Conservation (phyloP, 2,113 vertebrate species). For the Hyperoodon ampullatus region DNA sequence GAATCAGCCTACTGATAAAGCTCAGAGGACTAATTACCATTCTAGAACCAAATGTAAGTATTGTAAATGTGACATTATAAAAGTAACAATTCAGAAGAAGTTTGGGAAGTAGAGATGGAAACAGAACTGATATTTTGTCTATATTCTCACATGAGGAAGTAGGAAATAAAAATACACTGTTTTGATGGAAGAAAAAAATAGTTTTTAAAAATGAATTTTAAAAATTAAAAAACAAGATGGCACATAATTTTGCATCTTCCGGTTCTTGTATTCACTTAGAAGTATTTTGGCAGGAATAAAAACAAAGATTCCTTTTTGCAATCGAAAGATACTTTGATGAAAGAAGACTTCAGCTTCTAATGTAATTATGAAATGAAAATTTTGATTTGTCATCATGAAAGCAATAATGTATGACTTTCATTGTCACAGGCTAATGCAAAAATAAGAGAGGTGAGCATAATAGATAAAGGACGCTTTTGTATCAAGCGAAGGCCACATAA, state of each 20-base stretch:
- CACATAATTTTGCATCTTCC: not conserved
- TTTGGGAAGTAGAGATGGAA: not conserved
- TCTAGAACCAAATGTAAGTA: not conserved
- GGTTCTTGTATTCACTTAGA: not conserved
- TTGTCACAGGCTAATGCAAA: not conserved
- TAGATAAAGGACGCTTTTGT: not conserved
- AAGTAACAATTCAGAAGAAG: not conserved
- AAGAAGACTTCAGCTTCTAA: not conserved
- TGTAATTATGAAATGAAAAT: constrained; percentile 16
- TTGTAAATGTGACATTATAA: not conserved
- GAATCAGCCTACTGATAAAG: constrained; percentile 45
- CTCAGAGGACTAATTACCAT: constrained; percentile 44
- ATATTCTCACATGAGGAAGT: not conserved
- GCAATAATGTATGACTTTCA: not conserved
- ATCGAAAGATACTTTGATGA: constrained; percentile 21
- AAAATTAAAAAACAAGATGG: constrained; percentile 1
- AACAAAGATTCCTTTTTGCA: not conserved
- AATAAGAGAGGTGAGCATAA: not conserved
- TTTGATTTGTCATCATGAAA: constrained; percentile 14
- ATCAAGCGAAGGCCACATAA: not conserved
- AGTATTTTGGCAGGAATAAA: not conserved
- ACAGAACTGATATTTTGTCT: not conserved
- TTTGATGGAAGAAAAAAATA: not conserved
- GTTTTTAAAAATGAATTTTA: not conserved
- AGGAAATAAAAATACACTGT: not conserved